Evolutionary conservation across 2,113 vertebrate species (phyloP), one percentile per base, ranked within the genome.

Genomic region (Lanius ludovicianus): DNA sequence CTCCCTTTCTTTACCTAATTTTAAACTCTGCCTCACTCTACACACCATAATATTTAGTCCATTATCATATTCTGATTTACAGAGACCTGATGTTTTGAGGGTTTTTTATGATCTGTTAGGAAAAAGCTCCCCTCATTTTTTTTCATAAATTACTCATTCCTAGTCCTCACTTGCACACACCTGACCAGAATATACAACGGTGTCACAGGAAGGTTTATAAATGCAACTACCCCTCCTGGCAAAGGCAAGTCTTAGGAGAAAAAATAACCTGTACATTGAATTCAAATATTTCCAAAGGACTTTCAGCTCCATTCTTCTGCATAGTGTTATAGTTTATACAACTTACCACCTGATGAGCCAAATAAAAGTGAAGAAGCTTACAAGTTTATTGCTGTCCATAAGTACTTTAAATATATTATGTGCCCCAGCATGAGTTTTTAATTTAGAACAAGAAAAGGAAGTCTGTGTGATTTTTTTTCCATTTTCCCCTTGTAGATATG

Each of bases 401-500:
- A 65, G 39, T 37, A 95, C 3, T 30, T 85, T 86, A 95, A 97
- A 89, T 46, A 49, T 6, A 50, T 59, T 62, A 75, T 44, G 15
- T n/a, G 33, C 46, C 87, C 82, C 95, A 77, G 75, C 73, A 85
- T 11, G 50, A 92, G 59, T 88, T 69, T 90, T 95, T 71, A 35
- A 37, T 89, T 95, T 96, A 82, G 55, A 92, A 55, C 24, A 88
- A 65, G 62, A 62, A 49, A 92, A 81, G 15, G 6, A 96, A 90
- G 39, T 13, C 70, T 92, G 33, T 52, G 60, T 15, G 25, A 9
- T 15, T 50, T 81, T 95, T 95, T 95, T 96, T 59, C 18, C 6
- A 93, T 96, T 94, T 97, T 18, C 19, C 96, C 69, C 78, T 93
- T 85, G 39, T 57, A 96, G 77, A 94, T 91, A 96, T 88, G 22